A percentile compares a stretch with the other conserved stretches of the same genome.
phyloP scores from a whole-genome alignment of 2,797 vertebrate genomes.

The Oreortyx pictus region DNA sequence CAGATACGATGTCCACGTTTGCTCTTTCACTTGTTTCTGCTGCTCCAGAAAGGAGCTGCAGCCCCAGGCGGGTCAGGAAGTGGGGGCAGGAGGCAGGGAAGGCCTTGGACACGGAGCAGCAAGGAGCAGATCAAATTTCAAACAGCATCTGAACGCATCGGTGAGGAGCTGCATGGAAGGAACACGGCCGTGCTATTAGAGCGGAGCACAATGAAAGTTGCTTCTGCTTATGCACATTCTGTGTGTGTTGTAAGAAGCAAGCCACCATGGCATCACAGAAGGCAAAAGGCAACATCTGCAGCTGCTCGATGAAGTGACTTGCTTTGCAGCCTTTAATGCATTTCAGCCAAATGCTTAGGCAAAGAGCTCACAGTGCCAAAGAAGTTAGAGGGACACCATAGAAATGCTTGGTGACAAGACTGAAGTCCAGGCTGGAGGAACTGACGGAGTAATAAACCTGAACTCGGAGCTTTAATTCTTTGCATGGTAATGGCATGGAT shows the following conservation, averaged over 20 bases:
- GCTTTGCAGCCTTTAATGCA: background rate
- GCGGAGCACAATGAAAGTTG: background rate
- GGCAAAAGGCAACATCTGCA: background rate
- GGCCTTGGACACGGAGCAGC: background rate
- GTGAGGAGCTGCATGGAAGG: background rate
- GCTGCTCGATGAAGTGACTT: background rate
- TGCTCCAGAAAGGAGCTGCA: background rate
- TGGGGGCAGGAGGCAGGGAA: background rate
- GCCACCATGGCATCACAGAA: background rate
- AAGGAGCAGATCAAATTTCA: conserved; percentile 28
- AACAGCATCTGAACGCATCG: background rate
- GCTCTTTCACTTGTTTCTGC: background rate
- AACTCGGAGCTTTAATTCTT: background rate
- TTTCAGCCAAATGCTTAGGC: background rate
- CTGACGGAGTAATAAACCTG: background rate
- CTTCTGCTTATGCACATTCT: background rate
- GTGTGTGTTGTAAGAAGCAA: background rate
- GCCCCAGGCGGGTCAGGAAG: background rate
- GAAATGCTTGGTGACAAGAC: background rate
- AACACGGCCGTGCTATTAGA: background rate
- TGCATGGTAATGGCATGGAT: background rate
- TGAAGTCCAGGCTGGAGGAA: background rate
- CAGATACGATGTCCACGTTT: background rate
- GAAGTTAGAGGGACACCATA: background rate
- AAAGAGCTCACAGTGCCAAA: background rate